phyloP scores from a whole-genome alignment of 2,113 vertebrate genomes.

The Ginglymostoma cirratum region DNA sequence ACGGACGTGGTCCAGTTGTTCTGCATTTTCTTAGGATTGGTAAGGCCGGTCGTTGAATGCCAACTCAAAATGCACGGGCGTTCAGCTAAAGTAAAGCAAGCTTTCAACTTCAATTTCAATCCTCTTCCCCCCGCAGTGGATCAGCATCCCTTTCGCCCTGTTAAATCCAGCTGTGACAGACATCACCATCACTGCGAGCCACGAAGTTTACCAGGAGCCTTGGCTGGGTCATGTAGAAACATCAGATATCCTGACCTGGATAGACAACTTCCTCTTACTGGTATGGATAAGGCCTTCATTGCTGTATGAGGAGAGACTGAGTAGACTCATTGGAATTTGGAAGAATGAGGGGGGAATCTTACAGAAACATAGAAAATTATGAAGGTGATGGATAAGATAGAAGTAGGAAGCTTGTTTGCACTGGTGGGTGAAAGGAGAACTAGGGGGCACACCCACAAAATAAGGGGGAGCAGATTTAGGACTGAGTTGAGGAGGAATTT shows the following conservation, averaged over 20 bases:
- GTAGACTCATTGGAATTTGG: no score
- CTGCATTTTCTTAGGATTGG: constrained; percentile 91
- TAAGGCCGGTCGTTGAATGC: constrained; percentile 55
- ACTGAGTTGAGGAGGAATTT: no score
- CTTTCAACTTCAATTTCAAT: neutral
- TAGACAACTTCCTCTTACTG: constrained; percentile 85
- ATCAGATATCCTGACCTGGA: constrained; percentile 75
- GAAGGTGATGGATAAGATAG: no score
- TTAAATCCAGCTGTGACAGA: constrained; percentile 81
- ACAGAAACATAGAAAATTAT: no score
- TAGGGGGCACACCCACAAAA: no score
- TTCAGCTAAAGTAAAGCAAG: neutral
- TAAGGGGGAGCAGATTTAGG: no score
- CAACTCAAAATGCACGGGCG: neutral
- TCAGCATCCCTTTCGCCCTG: constrained; percentile 89
- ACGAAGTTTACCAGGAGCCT: constrained; percentile 70
- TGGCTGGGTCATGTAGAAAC: constrained; percentile 79
- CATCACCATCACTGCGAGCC: constrained; percentile 74
- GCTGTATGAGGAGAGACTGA: no score
- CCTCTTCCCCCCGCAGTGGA: constrained; percentile 70
- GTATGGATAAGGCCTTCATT: constrained; percentile 49
- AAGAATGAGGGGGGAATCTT: no score
- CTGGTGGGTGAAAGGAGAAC: no score
- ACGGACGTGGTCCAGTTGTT: constrained; percentile 94
- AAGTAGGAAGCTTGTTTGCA: no score